Evolutionary conservation across 2,888 invertebrate genomes (phyloP), one percentile per base, ranked within the genome.

Genomic region (Chironomus riparius): DNA sequence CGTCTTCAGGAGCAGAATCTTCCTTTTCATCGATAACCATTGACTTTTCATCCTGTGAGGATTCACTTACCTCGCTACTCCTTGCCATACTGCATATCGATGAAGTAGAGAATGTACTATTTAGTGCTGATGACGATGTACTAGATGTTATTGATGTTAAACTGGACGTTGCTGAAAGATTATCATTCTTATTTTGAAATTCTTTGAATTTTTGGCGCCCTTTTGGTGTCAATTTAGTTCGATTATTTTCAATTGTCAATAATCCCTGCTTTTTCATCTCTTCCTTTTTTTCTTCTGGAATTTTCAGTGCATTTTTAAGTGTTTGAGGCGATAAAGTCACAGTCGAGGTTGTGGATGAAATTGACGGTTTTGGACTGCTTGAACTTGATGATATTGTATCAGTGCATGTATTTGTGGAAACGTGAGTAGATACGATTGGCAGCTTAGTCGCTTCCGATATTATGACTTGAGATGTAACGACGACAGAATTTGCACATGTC

Each of bases 191-290:
- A 5, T 13, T 28, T 38, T 47, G 65, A 65, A 24, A 65, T 22
- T 70, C 70, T 68, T 74, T 74, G 47, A 47, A 74, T 47, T 47
- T 47, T 68, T 68, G 68, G 1, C n/a, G n/a, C 7, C 74, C 74
- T 48, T 74, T 68, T 48, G 62, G 47, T 7, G 74, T 74, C 28
- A 74, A 68, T 48, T 68, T 73, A 12, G 62, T 68, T 47, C 13
- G 13, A 62, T 68, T 62, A 6, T 62, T 47, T 21, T 47, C 74
- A 18, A 68, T 18, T 10, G 61, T 62, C 21, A 74, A 47, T 2
- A 74, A 10, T 6, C 74, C 74, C 48, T 74, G 74, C 15, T 68
- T 65, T 48, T 74, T 74, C 65, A 74, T 68, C 24, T 74, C 74
- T 2, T 47, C 24, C 10, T 68, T 1, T 3, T 74, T 47, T 13